phyloP scores from a whole-genome alignment of 1,140 invertebrate genomes.

The Zaprionus taronus region DNA sequence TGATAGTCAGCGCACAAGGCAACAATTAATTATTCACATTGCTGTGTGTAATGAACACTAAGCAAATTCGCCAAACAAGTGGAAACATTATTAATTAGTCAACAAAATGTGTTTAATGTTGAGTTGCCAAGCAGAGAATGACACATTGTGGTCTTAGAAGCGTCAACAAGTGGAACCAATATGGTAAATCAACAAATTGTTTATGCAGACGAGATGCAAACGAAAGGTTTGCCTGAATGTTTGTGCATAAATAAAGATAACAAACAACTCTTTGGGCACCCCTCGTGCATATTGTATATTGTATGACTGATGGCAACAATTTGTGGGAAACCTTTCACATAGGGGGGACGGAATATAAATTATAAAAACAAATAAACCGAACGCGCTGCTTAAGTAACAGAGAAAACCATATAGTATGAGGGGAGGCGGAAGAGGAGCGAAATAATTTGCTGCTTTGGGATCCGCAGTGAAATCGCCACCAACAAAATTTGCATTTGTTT shows the following conservation, averaged over 20 bases:
- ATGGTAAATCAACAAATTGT: slow-evolving; percentile 44
- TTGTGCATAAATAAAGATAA: not conserved
- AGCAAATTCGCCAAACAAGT: not conserved
- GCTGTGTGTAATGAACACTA: slow-evolving; percentile 3
- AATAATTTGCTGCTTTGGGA: slow-evolving; percentile 26
- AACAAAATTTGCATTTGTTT: slow-evolving; percentile 47
- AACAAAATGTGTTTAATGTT: slow-evolving; percentile 5
- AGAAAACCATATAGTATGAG: slow-evolving; percentile 19
- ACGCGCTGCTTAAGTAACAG: slow-evolving; percentile 35
- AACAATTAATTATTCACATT: slow-evolving; percentile 25
- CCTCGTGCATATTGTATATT: slow-evolving; percentile 7
- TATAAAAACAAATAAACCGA: slow-evolving; percentile 55
- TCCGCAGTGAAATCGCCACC: slow-evolving; percentile 42
- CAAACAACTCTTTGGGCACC: not conserved
- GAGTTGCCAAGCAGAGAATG: slow-evolving; percentile 6
- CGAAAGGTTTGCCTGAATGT: not conserved
- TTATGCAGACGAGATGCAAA: not conserved
- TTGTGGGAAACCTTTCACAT: slow-evolving; percentile 21
- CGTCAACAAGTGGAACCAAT: slow-evolving; percentile 36
- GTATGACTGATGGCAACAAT: slow-evolving; percentile 11
- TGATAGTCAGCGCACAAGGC: slow-evolving; percentile 6
- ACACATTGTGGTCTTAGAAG: slow-evolving; percentile 8
- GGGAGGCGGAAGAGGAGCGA: no score
- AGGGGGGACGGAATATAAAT: slow-evolving; percentile 27
- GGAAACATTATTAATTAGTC: slow-evolving; percentile 15